These are phyloP conservation scores for Nestor notabilis DNA, from an alignment of 2,113 vertebrate species.

Conservation along the genomic window DNA sequence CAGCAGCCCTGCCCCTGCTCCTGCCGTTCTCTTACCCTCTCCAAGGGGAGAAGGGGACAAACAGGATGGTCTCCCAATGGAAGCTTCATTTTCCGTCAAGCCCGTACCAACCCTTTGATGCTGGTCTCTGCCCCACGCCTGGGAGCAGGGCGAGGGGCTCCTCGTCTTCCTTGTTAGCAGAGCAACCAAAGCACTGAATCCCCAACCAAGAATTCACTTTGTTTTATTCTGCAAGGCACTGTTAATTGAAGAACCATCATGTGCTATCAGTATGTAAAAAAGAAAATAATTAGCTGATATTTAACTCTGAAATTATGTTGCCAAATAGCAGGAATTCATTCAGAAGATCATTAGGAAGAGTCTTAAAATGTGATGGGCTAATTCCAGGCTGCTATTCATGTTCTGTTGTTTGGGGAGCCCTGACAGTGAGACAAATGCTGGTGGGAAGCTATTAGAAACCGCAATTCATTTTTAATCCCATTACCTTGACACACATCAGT, in stretches of 20 bases:
- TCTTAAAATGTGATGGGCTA: neutral
- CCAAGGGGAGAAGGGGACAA: accelerated
- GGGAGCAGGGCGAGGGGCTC: neutral
- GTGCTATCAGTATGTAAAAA: neutral
- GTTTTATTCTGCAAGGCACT: neutral
- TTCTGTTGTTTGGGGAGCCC: slow-evolving; percentile 5
- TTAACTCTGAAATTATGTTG: neutral
- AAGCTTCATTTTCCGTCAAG: neutral
- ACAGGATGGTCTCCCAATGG: accelerated
- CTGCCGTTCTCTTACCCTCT: accelerated
- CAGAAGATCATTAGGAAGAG: neutral
- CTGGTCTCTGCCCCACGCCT: accelerated
- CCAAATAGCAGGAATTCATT: neutral
- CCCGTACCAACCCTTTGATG: accelerated
- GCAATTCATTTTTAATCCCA: slow-evolving; percentile 7
- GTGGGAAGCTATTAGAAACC: neutral
- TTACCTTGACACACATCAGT: neutral
- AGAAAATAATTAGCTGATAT: neutral
- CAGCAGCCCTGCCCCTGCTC: neutral
- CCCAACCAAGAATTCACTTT: neutral
- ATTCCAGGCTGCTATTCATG: neutral
- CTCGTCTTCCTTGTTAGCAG: neutral
- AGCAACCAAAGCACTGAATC: accelerated
- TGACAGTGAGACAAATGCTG: slow-evolving; percentile 31
- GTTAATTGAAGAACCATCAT: neutral